Evolutionary conservation across 2,113 vertebrate species (phyloP).

Genomic region (Tapirus terrestris): DNA sequence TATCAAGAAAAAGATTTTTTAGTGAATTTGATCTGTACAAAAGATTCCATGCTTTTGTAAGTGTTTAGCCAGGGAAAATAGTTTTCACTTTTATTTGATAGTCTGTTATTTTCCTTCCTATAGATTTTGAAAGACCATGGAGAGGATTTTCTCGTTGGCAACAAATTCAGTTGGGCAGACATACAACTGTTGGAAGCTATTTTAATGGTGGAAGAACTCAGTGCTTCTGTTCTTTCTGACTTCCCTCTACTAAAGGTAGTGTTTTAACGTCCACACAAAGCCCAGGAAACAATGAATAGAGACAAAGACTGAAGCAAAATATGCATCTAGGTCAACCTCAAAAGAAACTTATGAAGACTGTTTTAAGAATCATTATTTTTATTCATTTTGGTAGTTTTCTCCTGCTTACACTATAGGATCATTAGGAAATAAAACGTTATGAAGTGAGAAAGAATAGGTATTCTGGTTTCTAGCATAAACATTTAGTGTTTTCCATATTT

Average conservation of each 20-base stretch:
- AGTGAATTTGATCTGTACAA: background rate
- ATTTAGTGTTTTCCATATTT: background rate
- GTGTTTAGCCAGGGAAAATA: background rate
- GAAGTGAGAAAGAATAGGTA: background rate
- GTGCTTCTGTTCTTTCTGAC: conserved; percentile 84
- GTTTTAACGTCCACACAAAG: background rate
- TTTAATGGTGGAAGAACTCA: conserved; percentile 91
- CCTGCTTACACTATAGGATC: background rate
- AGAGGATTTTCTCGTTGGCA: conserved; percentile 91
- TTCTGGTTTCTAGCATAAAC: background rate
- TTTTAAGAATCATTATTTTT: background rate
- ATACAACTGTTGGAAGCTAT: conserved; percentile 91
- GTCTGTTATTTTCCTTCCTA: background rate
- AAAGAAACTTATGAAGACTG: background rate
- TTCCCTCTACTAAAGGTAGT: conserved; percentile 89
- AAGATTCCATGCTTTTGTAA: background rate
- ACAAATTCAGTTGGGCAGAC: conserved; percentile 91
- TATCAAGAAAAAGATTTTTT: background rate
- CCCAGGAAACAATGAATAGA: background rate
- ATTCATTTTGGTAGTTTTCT: background rate
- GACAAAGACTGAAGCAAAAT: background rate
- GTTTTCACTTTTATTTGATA: background rate
- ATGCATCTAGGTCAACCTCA: background rate
- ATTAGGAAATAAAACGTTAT: conserved; percentile 11
- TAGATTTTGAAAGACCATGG: conserved; percentile 88